Conservation (phyloP, 1,140 invertebrate genomes). For the Aphis craccivora region DNA sequence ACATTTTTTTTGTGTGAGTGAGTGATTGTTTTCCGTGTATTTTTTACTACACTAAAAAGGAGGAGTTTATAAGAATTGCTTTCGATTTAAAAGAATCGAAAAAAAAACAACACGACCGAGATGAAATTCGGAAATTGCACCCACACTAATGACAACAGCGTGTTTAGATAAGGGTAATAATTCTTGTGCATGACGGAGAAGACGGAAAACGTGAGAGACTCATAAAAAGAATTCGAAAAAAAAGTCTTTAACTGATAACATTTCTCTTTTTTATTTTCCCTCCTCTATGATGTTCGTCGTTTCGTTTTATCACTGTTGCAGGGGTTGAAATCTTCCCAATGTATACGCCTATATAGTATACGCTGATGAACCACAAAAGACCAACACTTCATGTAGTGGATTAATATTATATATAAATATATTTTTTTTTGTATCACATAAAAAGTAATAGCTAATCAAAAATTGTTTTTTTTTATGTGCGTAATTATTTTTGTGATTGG, state of each 20-base stretch:
- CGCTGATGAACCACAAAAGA: conserved; percentile 46
- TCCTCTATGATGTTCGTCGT: conserved; percentile 40
- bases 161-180: conserved; percentile 58
- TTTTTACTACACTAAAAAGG: conserved; percentile 53
- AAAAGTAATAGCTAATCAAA: neutral
- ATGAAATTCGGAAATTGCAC: conserved; percentile 56
- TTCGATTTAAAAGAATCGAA: conserved; percentile 52
- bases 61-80: conserved; percentile 38
- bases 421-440: neutral
- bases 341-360: neutral
- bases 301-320: conserved; percentile 47
- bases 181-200: conserved; percentile 54
- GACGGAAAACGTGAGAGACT: conserved; percentile 55
- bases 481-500: neutral
- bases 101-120: conserved; percentile 37
- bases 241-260: conserved; percentile 50
- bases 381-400: conserved; percentile 9
- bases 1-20: neutral
- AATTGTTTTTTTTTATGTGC: neutral
- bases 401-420: conserved; percentile 27
- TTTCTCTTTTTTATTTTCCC: conserved; percentile 47
- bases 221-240: conserved; percentile 52
- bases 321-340: conserved; percentile 2
- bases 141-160: conserved; percentile 54
- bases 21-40: neutral